Base-by-base conservation (phyloP, 2,888 invertebrate genomes). In the Eulithis prunata region DNA sequence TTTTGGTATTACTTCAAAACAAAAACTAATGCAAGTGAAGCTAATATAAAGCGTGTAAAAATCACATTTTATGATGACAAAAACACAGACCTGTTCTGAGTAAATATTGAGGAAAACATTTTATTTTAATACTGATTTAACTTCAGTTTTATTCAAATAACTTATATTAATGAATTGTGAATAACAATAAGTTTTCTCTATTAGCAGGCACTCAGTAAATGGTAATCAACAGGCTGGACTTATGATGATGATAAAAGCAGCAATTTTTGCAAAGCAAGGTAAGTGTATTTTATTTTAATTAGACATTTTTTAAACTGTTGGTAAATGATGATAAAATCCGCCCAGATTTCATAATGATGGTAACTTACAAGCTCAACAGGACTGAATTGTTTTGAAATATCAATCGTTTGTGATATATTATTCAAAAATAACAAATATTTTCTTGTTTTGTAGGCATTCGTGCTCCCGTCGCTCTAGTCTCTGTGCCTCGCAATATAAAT, bases 11-110 rank as follows among this genome's bases (percentile, higher is more conserved):
- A 11, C 11, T 14, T 57, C 13, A 7, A 13, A 13, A 53, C 46
- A 10, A 5, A 41, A 12, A 46, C 11, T 36, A 32, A n/a, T n/a
- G n/a, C n/a, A n/a, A n/a, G n/a, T n/a, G n/a, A n/a, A n/a, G n/a
- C n/a, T n/a, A n/a, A n/a, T n/a, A n/a, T n/a, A n/a, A n/a, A n/a
- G n/a, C n/a, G n/a, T n/a, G n/a, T n/a, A n/a, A n/a, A 46, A 11
- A 21, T 21, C 10, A 36, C 14, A 57, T 41, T 36, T 4, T 2
- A 32, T 82, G 81, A 83, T 83, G 83, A 85, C 57, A 69, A 77
- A 76, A 75, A 73, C 79, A 84, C 88, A 89, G 88, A 88, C 88
- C 88, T 89, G 88, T 89, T 82, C 88, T 83, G 87, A 88, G 64
- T 56, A 8, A 68, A 59, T 71, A 64, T 80, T 86, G 86, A 84